Evolutionary conservation across 2,797 vertebrate genomes (phyloP).

Genomic region (Coluber constrictor): DNA sequence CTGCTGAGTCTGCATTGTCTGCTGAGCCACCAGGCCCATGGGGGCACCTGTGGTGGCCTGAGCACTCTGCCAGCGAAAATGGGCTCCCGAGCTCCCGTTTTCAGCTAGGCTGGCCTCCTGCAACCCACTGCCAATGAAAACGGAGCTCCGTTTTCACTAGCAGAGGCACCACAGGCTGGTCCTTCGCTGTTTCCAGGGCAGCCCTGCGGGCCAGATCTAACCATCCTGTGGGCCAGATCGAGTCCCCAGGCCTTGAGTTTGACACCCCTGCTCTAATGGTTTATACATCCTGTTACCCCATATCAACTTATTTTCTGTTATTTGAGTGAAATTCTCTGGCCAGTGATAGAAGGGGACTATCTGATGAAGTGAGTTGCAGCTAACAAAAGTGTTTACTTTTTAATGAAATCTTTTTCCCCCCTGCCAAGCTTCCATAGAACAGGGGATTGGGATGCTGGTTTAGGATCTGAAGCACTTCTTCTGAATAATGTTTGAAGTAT

Average conservation of each 20-base stretch:
- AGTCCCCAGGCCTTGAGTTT: too few species aligned
- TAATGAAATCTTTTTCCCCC: not conserved
- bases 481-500: not conserved
- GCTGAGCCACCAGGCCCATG: too few species aligned
- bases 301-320: not conserved
- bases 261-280: not conserved
- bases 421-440: not conserved
- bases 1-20: too few species aligned
- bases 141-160: too few species aligned
- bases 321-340: not conserved
- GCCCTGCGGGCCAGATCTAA: too few species aligned
- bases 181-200: too few species aligned
- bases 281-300: not conserved
- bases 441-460: not conserved
- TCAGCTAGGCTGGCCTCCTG: too few species aligned
- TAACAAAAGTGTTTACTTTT: not conserved
- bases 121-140: too few species aligned
- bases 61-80: too few species aligned
- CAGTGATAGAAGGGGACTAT: not conserved
- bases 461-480: not conserved
- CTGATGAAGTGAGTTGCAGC: not conserved
- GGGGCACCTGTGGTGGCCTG: too few species aligned
- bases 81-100: too few species aligned
- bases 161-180: too few species aligned
- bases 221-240: rapidly evolving